Base-by-base conservation (phyloP, 2,113 vertebrate genomes). In the Dasyornis broadbenti region DNA sequence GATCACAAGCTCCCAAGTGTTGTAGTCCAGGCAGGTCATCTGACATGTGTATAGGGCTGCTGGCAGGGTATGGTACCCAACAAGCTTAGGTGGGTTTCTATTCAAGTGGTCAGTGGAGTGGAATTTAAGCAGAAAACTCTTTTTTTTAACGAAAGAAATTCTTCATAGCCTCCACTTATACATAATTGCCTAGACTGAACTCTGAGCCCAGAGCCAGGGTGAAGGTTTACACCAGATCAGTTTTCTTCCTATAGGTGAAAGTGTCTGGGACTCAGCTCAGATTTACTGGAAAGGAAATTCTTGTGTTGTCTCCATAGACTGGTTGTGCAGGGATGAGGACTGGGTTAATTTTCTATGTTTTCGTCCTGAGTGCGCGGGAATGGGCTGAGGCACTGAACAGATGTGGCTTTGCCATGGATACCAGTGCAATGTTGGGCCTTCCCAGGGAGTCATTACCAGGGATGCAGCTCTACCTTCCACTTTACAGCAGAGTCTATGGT, bases 81-180 rank as follows among this genome's bases (percentile, higher is more conserved):
- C 15, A 16, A 49, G 21, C 17, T 87, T 59, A 49, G 18, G 15
- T 39, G 40, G 22, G 3, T 26, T 92, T 45, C 33, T 18, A 59
- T 57, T 33, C 50, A n/a, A 59, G 16, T 31, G 17, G 17, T 53
- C 21, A 54, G 19, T 27, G 8, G 37, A 76, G 35, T 10, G 39
- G 21, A 33, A 63, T 45, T 84, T 75, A 73, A 66, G 54, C 10
- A 71, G 14, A 35, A 65, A 73, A 50, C 1, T 3, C 13, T 30
- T 7, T 9, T n/a, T 15, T 21, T 28, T 30, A n/a, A n/a, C n/a
- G n/a, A n/a, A n/a, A n/a, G 31, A 0, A 13, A 19, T 4, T 72
- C 8, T 30, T 35, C 10, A 26, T 65, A 49, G n/a, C 11, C 6
- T 76, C 8, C 16, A 35, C 30, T 87, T 50, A 16, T 1, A 33